These are phyloP conservation scores for Oreortyx pictus DNA, from an alignment of 2,797 vertebrate genomes.

Conservation along the genomic window DNA sequence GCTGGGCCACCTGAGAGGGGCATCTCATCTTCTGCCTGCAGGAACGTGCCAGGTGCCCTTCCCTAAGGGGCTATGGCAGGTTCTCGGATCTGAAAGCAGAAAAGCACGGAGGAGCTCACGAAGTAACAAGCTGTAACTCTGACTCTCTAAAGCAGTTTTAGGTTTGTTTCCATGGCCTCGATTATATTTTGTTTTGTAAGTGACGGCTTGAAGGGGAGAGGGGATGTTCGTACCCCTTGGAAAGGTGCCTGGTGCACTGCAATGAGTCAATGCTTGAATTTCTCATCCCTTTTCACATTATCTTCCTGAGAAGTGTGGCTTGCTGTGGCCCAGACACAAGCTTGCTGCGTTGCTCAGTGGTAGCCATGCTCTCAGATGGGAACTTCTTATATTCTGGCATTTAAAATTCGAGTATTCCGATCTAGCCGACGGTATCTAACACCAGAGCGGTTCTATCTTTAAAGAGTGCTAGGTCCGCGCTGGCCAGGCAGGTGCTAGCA, in stretches of 20 bases:
- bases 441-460: accelerated
- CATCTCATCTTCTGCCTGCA: neutral
- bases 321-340: accelerated
- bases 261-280: neutral
- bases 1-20: neutral
- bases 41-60: neutral
- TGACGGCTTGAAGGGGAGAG: neutral
- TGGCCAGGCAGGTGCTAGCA: accelerated
- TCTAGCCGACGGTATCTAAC: neutral
- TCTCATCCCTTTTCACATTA: neutral
- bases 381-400: no score
- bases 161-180: slow-evolving; percentile 17
- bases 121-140: neutral
- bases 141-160: neutral
- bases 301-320: neutral
- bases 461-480: neutral
- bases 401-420: neutral
- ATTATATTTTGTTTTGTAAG: neutral
- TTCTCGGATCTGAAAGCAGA: neutral
- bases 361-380: neutral
- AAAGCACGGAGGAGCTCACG: neutral
- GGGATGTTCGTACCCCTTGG: neutral
- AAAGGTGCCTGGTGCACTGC: neutral
- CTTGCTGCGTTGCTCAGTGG: accelerated
- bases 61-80: neutral